Evolutionary conservation across 2,888 invertebrate genomes (phyloP).

Genomic region (Dasypogon diadema): DNA sequence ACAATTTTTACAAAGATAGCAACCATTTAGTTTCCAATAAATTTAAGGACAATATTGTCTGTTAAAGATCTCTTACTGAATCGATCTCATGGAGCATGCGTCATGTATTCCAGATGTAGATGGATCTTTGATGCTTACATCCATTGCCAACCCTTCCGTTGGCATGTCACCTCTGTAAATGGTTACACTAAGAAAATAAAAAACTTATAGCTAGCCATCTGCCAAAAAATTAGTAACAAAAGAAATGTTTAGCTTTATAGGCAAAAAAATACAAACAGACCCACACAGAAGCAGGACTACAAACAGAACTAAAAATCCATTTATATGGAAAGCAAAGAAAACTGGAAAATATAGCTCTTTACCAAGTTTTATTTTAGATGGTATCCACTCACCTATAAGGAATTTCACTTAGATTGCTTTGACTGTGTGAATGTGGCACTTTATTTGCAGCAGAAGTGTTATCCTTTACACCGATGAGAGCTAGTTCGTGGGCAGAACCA

Average conservation of each 20-base stretch:
- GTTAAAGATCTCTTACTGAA: constrained; percentile 61
- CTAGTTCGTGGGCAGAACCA: constrained; percentile 86
- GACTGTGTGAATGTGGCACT: constrained; percentile 89
- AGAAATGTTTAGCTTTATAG: background rate
- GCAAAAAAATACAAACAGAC: constrained; percentile 23
- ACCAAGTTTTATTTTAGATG: background rate
- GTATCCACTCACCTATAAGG: constrained; percentile 77
- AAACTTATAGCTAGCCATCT: constrained; percentile 45
- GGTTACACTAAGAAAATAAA: constrained; percentile 62
- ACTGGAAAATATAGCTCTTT: background rate
- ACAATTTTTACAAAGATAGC: constrained; percentile 44
- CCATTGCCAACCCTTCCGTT: constrained; percentile 61
- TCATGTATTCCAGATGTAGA: constrained; percentile 55
- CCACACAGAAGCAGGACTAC: constrained; percentile 24
- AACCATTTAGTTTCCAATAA: constrained; percentile 49
- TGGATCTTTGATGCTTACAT: constrained; percentile 51
- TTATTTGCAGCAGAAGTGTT: constrained; percentile 69
- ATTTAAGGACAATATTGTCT: constrained; percentile 37
- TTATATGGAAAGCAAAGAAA: constrained; percentile 17
- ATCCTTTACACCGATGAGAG: constrained; percentile 77
- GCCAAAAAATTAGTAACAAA: constrained; percentile 3
- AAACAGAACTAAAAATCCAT: constrained; percentile 25
- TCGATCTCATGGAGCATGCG: constrained; percentile 54
- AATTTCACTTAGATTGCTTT: constrained; percentile 89
- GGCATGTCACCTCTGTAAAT: constrained; percentile 67